Evolutionary conservation across 1,140 invertebrate genomes (phyloP), one percentile per base, ranked within the genome.

Genomic region (Aphelinus atriplicis): DNA sequence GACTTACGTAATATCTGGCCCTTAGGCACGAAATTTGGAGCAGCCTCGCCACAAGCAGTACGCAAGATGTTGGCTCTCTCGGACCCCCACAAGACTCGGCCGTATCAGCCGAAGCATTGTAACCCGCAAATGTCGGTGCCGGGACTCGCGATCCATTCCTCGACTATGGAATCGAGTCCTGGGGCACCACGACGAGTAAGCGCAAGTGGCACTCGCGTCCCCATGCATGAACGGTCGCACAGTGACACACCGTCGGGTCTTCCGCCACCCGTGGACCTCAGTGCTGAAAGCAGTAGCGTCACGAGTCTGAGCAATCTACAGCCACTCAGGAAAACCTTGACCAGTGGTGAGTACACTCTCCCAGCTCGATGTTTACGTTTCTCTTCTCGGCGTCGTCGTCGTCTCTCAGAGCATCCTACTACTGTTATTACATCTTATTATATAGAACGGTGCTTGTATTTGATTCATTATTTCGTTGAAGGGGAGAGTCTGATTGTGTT

Each of bases 1-100:
- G 26, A 26, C 26, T 26, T 26, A 26, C 26, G 26, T 26, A 26
- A 26, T 26, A 26, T 26, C 26, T 26, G 26, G 26, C 26, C 26
- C 26, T 26, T 26, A 71, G 90, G 90, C 77, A 92, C 92, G 81
- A 93, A 93, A 84, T 92, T 93, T 88, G 96, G 97, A 78, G 95
- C 97, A 50, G 96, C 96, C 48, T 98, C 97, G 46, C 97, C 97
- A 3, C 96, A 98, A 88, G 96, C 97, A 1, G 96, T 98, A 3
- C 91, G 96, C 77, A 98, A 98, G 84, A 92, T 98, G 83, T 88
- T 98, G 73, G 93, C 96, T 2, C 89, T 99, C 4, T 96, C 94
- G 0, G 95, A 96, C 82, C 92, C 92, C 45, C 94, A 91, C 70
- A 98, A 97, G 88, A 96, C 95, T 9, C 90, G 94, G 66, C 96